These are phyloP conservation scores for Sebastiscus albofasciatus DNA, from an alignment of 2,797 vertebrate species.

Conservation along the genomic window DNA sequence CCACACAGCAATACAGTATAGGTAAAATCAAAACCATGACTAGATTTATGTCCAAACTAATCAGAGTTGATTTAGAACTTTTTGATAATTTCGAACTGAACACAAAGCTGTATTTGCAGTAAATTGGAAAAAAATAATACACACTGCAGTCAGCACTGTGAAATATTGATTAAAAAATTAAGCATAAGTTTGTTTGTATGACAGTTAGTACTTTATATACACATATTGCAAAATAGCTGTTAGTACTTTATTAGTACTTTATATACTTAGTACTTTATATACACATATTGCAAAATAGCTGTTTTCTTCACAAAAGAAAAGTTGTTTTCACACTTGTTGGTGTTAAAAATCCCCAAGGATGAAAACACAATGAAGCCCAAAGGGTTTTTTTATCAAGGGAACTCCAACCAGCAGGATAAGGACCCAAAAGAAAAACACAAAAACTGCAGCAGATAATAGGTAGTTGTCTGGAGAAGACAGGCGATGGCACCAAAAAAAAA, in stretches of 20 bases:
- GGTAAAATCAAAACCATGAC: conserved; percentile 12
- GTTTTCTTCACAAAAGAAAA: no score
- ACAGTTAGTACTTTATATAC: background rate
- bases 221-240: background rate
- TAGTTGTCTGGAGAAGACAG: no score
- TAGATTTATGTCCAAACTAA: background rate
- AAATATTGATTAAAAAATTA: background rate
- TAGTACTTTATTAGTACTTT: no score
- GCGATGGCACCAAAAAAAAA: no score
- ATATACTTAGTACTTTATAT: no score
- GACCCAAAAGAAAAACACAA: no score
- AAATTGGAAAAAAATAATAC: background rate
- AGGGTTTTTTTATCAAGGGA: background rate
- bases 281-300: no score
- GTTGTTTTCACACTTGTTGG: no score
- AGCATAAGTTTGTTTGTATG: no score
- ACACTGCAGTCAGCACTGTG: background rate
- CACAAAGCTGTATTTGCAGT: background rate
- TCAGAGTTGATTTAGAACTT: background rate
- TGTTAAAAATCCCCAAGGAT: background rate
- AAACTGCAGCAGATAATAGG: no score
- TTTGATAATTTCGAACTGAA: background rate
- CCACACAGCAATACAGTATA: background rate
- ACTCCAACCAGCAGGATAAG: no score
- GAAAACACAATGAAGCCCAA: background rate